phyloP scores from a whole-genome alignment of 2,888 invertebrate genomes.

The Meganola albula region DNA sequence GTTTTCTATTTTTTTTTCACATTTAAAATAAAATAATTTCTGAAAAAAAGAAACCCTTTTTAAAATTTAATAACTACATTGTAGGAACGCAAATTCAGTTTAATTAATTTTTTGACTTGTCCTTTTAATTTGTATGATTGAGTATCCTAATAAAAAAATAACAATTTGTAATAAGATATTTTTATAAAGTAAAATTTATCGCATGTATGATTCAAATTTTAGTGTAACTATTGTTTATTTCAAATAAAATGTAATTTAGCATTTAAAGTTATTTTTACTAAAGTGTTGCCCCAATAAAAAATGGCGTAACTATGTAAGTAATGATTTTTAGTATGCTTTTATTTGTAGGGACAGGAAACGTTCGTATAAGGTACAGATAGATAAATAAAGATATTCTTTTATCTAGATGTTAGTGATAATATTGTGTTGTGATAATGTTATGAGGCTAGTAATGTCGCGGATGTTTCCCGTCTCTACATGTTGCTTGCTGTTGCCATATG shows the following conservation, averaged over 20 bases:
- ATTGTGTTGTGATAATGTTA: constrained; percentile 28
- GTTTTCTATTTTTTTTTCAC: too few relatives aligned
- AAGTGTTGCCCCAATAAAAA: constrained; percentile 25
- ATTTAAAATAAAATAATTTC: too few relatives aligned
- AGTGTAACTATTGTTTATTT: constrained; percentile 48
- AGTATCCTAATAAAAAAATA: constrained; percentile 29
- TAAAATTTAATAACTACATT: too few relatives aligned
- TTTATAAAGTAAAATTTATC: constrained; percentile 69
- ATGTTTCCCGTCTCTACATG: constrained; percentile 75
- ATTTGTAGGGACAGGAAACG: constrained; percentile 73
- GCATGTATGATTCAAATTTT: constrained; percentile 59
- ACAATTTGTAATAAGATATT: constrained; percentile 57
- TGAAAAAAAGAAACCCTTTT: too few relatives aligned
- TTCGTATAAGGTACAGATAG: constrained; percentile 54
- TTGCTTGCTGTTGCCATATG: constrained; percentile 65
- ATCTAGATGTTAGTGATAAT: constrained; percentile 30
- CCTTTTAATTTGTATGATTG: constrained; percentile 19
- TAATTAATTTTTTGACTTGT: too few relatives aligned
- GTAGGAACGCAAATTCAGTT: constrained; percentile 24
- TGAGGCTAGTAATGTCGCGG: constrained; percentile 39
- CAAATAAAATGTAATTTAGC: constrained; percentile 69
- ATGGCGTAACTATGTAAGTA: constrained; percentile 57
- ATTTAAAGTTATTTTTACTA: constrained; percentile 36
- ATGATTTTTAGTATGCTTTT: constrained; percentile 46
- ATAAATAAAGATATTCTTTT: constrained; percentile 26